Percentiles rank a stretch among this genome's conserved stretches.
Conservation (phyloP, 2,113 vertebrate species). For the Blennius ocellaris region DNA sequence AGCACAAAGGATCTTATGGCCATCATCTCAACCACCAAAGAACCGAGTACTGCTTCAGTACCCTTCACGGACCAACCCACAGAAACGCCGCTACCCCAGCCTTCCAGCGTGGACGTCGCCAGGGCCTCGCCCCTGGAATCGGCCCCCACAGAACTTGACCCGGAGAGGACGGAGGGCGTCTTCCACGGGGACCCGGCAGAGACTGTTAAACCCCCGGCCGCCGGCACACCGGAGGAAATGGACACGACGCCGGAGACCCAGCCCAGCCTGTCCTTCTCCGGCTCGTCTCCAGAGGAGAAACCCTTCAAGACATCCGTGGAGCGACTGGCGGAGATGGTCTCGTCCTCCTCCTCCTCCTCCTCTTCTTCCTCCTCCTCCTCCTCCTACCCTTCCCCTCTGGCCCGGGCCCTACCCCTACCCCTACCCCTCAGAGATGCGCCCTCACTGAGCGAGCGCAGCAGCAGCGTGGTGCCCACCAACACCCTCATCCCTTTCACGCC, state of each 20-base stretch:
- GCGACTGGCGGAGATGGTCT: slow-evolving; percentile 76
- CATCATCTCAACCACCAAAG: slow-evolving; percentile 79
- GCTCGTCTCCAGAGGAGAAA: slow-evolving; percentile 83
- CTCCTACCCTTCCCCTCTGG: slow-evolving; percentile 72
- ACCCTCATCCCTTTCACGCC: slow-evolving; percentile 93
- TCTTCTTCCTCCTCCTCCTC: too few relatives aligned
- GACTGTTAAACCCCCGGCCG: slow-evolving; percentile 54
- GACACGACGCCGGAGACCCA: slow-evolving; percentile 80
- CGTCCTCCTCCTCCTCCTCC: too few relatives aligned
- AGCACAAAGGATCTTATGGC: slow-evolving; percentile 80
- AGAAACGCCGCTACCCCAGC: slow-evolving; percentile 67
- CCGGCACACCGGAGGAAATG: slow-evolving; percentile 65
- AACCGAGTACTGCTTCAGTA: slow-evolving; percentile 73
- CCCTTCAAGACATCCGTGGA: slow-evolving; percentile 80
- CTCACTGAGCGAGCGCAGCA: slow-evolving; percentile 77
- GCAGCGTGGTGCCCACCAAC: slow-evolving; percentile 82
- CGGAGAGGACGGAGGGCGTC: slow-evolving; percentile 50
- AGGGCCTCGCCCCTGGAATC: slow-evolving; percentile 62
- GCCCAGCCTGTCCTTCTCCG: slow-evolving; percentile 75
- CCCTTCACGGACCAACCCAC: slow-evolving; percentile 69
- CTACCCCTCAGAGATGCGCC: slow-evolving; percentile 72
- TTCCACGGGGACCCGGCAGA: slow-evolving; percentile 58
- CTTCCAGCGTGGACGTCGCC: slow-evolving; percentile 62
- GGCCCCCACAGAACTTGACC: slow-evolving; percentile 63
- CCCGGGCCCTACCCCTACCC: slow-evolving; percentile 70